A percentile compares a stretch with the other conserved stretches of the same genome.
Evolutionary conservation across 2,797 vertebrate genomes (phyloP).

Genomic region (Moxostoma hubbsi): DNA sequence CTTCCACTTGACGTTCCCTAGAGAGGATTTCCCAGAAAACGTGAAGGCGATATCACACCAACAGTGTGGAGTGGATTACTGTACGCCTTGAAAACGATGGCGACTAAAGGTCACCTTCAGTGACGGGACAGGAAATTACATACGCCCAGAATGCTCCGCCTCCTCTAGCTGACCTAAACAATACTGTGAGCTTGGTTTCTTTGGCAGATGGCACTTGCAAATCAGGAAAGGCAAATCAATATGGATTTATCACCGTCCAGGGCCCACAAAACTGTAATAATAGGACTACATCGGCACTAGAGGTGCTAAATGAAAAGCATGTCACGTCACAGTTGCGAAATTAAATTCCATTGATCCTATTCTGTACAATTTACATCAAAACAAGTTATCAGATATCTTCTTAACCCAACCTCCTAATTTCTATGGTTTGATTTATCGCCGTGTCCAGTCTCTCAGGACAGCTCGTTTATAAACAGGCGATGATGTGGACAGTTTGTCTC

Average conservation of each 20-base stretch:
- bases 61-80: slow-evolving; percentile 17
- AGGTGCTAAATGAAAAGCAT: too few relatives aligned
- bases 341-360: too few relatives aligned
- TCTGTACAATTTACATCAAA: neutral
- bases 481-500: neutral
- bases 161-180: slow-evolving; percentile 43
- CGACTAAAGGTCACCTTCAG: slow-evolving; percentile 45
- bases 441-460: neutral
- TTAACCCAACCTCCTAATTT: neutral
- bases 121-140: slow-evolving; percentile 43
- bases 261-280: slow-evolving; percentile 54
- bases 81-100: neutral
- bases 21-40: neutral
- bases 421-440: neutral
- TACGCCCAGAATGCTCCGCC: slow-evolving; percentile 11
- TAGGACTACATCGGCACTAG: slow-evolving; percentile 37
- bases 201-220: slow-evolving; percentile 53
- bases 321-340: too few relatives aligned
- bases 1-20: neutral
- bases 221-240: slow-evolving; percentile 57
- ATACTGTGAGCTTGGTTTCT: slow-evolving; percentile 48
- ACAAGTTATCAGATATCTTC: slow-evolving; percentile 17
- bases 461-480: neutral
- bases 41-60: slow-evolving; percentile 5
- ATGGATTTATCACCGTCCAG: slow-evolving; percentile 48